Base-by-base conservation (phyloP, 2,888 invertebrate genomes). In the Sinohyriopsis cumingii region DNA sequence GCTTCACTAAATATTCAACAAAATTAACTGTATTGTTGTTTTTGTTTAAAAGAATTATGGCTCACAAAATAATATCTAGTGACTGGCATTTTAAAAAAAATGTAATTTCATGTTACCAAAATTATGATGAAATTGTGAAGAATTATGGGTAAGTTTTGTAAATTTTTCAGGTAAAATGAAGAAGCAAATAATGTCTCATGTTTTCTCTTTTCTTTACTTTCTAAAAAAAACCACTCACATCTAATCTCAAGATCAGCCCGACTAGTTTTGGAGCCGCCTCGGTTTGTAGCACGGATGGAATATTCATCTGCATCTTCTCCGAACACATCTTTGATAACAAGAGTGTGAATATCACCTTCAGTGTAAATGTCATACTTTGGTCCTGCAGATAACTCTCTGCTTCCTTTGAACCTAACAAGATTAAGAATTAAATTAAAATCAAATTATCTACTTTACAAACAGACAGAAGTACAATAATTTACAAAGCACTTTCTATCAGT, bases 241-340 rank as follows among this genome's bases (percentile, higher is more conserved):
- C 97, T 98, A 84, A 99, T 99, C 67, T 95, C 93, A 70, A 99
- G 93, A 87, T 98, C 96, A 55, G 97, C 98, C 76, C 98, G 93
- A n/a, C 98, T 98, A 68, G 96, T 96, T 91, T 97, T 96, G 54
- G 95, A 94, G 45, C 99, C 99, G 20, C 95, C 98, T 84, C 95
- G 94, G 92, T 99, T 99, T 75, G 95, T 94, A 3, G 98, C 99
- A 69, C 98, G 93, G 88, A 97, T 97, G 19, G 96, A 94, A 90
- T 99, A 99, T 90, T 99, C 99, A 90, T 99, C 99, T 0, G 98
- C 97, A 91, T 99, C 99, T 89, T 99, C 99, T 0, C 98, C 97
- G 90, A 94, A 98, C 5, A 98, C 95, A 86, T 98, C 97, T 88
- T 95, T 94, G 25, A 99, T 95, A 0, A 95, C 94, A 25, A 99